These are phyloP conservation scores for Leptosomus discolor DNA, from an alignment of 2,113 vertebrate species.

Conservation along the genomic window DNA sequence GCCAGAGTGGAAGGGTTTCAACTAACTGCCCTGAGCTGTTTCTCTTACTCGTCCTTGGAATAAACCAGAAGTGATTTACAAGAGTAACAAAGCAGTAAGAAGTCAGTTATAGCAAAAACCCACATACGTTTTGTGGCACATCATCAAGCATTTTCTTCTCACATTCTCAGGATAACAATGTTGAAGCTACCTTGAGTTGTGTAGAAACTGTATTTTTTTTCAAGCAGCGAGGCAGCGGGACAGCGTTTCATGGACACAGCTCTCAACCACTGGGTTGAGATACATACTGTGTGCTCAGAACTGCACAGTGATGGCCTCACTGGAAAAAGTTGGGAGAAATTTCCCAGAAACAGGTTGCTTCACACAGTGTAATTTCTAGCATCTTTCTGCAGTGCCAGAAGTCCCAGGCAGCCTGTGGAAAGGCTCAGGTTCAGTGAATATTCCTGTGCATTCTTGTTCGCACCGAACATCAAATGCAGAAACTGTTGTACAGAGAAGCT, in stretches of 20 bases:
- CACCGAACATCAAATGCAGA: not conserved
- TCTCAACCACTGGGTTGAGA: not conserved
- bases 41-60: not conserved
- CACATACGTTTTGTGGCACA: rapidly evolving
- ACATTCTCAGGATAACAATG: rapidly evolving
- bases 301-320: not conserved
- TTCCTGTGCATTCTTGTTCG: rapidly evolving
- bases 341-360: not conserved
- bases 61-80: rapidly evolving
- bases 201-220: not conserved
- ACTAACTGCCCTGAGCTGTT: not conserved
- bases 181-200: not conserved
- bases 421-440: rapidly evolving
- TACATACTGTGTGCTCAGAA: rapidly evolving
- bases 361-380: rapidly evolving
- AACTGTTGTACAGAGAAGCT: not conserved
- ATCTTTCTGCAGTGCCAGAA: not conserved
- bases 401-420: rapidly evolving
- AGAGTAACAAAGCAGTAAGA: not conserved
- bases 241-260: rapidly evolving
- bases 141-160: not conserved
- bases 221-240: not conserved
- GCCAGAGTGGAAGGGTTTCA: not conserved
- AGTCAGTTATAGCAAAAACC: not conserved
- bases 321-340: not conserved